phyloP scores from a whole-genome alignment of 1,140 invertebrate genomes.

The Ylistrum balloti region DNA sequence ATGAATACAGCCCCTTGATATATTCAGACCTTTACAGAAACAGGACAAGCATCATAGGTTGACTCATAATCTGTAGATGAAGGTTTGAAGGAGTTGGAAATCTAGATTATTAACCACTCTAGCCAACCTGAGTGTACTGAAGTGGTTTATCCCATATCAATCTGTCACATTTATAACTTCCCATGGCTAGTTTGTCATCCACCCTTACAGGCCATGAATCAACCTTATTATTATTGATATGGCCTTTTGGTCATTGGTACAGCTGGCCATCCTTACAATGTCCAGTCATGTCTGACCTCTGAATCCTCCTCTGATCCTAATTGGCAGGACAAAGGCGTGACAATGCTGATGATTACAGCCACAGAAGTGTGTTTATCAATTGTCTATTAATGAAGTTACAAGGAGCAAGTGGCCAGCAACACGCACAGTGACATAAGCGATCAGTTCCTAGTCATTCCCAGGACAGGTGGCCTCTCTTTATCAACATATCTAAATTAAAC shows the following conservation, averaged over 20 bases:
- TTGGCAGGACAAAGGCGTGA: slow-evolving; percentile 13
- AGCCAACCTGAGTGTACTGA: neutral
- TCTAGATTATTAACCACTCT: neutral
- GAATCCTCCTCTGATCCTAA: neutral
- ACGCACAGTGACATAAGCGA: neutral
- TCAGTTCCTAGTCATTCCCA: neutral
- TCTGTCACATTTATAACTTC: slow-evolving; percentile 19
- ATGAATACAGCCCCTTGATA: neutral
- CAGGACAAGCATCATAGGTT: neutral
- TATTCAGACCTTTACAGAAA: neutral
- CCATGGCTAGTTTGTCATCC: neutral
- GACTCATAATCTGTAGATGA: slow-evolving; percentile 2
- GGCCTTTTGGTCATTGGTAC: neutral
- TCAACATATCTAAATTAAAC: neutral
- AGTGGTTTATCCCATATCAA: slow-evolving; percentile 16
- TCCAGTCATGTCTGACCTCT: neutral
- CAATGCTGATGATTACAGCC: slow-evolving; percentile 24
- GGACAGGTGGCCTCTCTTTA: neutral
- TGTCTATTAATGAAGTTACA: slow-evolving; percentile 35
- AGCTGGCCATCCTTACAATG: slow-evolving; percentile 6
- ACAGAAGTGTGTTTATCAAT: slow-evolving; percentile 16
- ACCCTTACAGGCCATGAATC: neutral
- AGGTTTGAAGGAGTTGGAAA: neutral
- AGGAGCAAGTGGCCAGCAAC: neutral
- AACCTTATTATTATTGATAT: neutral